Evolutionary conservation across 2,797 vertebrate genomes (phyloP).

Genomic region (Spheniscus humboldti): DNA sequence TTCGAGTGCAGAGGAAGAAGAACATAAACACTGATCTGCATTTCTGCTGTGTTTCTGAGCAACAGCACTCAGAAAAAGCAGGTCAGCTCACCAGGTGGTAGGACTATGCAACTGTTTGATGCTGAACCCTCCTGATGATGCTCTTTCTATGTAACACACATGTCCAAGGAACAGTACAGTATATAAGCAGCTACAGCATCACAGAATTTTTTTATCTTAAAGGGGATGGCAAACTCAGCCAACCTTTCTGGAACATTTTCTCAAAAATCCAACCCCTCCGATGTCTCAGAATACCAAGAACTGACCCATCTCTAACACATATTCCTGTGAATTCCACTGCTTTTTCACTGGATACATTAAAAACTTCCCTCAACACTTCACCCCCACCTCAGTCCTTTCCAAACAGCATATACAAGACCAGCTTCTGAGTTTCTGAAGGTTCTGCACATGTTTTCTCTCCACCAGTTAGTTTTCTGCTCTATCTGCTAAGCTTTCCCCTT

Average conservation of each 20-base stretch:
- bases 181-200: background rate
- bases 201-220: background rate
- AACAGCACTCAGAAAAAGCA: slow-evolving; percentile 23
- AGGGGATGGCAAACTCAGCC: background rate
- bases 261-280: background rate
- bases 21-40: background rate
- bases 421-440: background rate
- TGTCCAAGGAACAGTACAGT: background rate
- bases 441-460: background rate
- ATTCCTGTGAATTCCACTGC: background rate
- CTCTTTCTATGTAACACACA: background rate
- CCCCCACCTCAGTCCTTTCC: background rate
- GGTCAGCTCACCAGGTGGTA: slow-evolving; percentile 26
- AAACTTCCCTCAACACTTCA: background rate
- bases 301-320: background rate
- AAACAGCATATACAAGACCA: background rate
- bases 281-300: background rate
- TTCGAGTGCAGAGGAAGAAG: background rate
- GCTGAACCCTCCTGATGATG: background rate
- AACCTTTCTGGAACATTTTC: background rate
- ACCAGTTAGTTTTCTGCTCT: background rate
- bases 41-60: slow-evolving; percentile 4
- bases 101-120: background rate
- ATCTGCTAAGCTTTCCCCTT: background rate
- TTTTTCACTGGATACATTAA: background rate